A percentile compares a stretch with the other conserved stretches of the same genome.
These are phyloP conservation scores for Pelobates cultripes DNA, from an alignment of 2,797 vertebrate genomes.

Conservation along the genomic window DNA sequence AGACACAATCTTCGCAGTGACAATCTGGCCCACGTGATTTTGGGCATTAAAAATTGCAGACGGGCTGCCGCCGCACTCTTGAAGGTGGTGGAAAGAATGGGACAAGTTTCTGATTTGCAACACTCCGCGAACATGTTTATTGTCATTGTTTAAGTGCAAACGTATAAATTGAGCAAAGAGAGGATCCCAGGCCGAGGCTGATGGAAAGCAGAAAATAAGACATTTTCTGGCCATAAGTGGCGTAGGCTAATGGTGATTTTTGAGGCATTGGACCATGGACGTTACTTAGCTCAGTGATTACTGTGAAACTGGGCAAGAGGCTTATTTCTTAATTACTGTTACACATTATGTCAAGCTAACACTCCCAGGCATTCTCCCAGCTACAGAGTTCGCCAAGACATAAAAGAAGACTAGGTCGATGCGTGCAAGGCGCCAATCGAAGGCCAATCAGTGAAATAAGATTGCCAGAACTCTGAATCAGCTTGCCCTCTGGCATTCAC, in stretches of 20 bases:
- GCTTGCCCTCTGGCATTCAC: neutral
- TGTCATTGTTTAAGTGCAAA: slow-evolving; percentile 85
- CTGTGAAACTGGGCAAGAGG: slow-evolving; percentile 79
- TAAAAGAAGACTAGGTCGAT: slow-evolving; percentile 61
- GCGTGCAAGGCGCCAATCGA: neutral
- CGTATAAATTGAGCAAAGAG: slow-evolving; percentile 92
- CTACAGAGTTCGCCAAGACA: slow-evolving; percentile 83
- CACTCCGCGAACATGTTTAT: slow-evolving; percentile 92
- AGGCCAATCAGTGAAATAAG: neutral
- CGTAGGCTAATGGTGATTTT: slow-evolving; percentile 97
- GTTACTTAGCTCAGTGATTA: slow-evolving; percentile 90
- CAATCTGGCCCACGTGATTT: slow-evolving; percentile 13
- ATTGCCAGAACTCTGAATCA: neutral
- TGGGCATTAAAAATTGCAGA: slow-evolving; percentile 69
- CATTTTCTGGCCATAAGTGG: slow-evolving; percentile 98
- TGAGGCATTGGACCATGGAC: slow-evolving; percentile 95
- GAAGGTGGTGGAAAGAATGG: slow-evolving; percentile 88
- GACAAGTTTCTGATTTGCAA: slow-evolving; percentile 98
- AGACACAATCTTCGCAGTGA: neutral
- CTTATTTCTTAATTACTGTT: slow-evolving; percentile 97
- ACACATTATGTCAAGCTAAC: slow-evolving; percentile 82
- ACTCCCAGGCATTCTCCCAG: slow-evolving; percentile 74
- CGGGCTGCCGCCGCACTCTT: slow-evolving; percentile 74
- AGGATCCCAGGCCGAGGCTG: slow-evolving; percentile 87
- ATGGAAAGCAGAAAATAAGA: slow-evolving; percentile 98